Conservation (phyloP, 2,113 vertebrate species). For the Apteryx mantelli region DNA sequence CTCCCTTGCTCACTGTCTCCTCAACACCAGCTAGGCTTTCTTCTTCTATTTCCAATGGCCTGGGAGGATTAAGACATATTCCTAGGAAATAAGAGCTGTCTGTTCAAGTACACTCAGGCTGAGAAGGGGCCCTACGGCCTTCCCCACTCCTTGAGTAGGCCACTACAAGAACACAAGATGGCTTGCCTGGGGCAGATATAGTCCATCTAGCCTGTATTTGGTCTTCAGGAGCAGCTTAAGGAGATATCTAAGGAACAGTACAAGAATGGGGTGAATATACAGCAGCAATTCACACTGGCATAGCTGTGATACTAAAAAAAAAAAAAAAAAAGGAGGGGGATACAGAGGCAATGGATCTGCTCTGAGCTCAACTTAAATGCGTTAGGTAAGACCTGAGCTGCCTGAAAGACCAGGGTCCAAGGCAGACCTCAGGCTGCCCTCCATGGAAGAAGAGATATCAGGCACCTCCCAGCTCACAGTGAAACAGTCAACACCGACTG, state of each 20-base stretch:
- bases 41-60: not conserved
- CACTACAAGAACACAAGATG: not conserved
- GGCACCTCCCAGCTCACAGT: not conserved
- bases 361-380: not conserved
- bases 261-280: not conserved
- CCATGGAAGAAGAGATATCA: accelerated
- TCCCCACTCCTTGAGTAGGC: not conserved
- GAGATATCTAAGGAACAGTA: not conserved
- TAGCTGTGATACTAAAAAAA: not conserved
- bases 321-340: not conserved
- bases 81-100: not conserved
- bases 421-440: not conserved
- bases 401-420: not conserved
- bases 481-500: not conserved
- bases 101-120: not conserved
- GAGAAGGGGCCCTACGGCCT: not conserved
- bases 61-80: not conserved
- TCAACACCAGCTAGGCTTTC: not conserved
- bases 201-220: not conserved
- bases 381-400: not conserved
- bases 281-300: not conserved
- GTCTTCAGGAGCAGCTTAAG: not conserved
- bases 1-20: not conserved
- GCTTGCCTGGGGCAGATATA: not conserved
- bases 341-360: not conserved